These are phyloP conservation scores for Lanius ludovicianus DNA, from an alignment of 2,113 vertebrate species.

Conservation along the genomic window DNA sequence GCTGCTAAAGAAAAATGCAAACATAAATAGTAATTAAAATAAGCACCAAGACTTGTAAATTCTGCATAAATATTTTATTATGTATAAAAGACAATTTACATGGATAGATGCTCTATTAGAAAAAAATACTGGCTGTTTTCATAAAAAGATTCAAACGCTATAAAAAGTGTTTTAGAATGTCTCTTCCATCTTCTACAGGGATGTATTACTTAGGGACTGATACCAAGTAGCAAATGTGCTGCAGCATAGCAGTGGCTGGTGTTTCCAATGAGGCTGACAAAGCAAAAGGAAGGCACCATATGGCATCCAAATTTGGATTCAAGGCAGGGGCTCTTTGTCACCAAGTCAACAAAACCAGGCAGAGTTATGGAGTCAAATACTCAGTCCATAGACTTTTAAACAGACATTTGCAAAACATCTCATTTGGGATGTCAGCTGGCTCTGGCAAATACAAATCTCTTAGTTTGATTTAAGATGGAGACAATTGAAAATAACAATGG, in stretches of 20 bases:
- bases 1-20: background rate
- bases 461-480: background rate
- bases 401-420: background rate
- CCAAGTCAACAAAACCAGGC: background rate
- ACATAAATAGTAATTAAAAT: background rate
- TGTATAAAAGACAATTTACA: conserved; percentile 30
- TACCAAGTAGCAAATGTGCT: background rate
- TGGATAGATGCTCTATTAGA: background rate
- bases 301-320: background rate
- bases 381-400: background rate
- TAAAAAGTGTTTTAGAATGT: background rate
- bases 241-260: background rate
- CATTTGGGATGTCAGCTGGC: background rate
- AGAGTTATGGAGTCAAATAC: background rate
- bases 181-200: background rate
- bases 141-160: background rate
- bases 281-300: background rate
- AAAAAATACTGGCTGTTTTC: conserved; percentile 21
- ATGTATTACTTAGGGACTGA: background rate
- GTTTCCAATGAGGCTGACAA: background rate
- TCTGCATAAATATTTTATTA: conserved; percentile 63
- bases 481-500: background rate
- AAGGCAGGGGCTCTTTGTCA: background rate
- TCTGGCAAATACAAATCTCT: background rate
- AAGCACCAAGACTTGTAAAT: background rate